These are phyloP conservation scores for Micrasema longulum DNA, from an alignment of 1,140 invertebrate species.

Conservation along the genomic window DNA sequence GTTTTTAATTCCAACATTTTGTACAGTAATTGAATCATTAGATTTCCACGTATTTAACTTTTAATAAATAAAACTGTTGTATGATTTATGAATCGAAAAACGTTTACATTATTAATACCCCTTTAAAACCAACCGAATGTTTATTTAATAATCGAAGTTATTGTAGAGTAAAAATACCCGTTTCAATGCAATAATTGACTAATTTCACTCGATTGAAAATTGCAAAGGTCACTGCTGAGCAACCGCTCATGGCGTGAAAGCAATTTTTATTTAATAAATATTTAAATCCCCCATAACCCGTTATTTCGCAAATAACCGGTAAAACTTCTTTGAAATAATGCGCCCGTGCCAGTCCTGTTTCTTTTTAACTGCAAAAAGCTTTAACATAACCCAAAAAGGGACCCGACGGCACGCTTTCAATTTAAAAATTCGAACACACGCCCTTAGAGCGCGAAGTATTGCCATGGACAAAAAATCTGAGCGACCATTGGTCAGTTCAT, in stretches of 20 bases:
- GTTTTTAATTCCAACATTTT: too few relatives aligned
- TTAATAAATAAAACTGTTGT: too few relatives aligned
- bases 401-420: constrained; percentile 9
- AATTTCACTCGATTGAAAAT: constrained; percentile 54
- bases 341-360: constrained; percentile 30
- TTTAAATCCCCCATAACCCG: constrained; percentile 43
- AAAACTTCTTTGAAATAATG: constrained; percentile 28
- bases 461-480: constrained; percentile 14
- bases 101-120: too few relatives aligned
- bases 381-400: constrained; percentile 29
- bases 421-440: constrained; percentile 47
- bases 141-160: constrained; percentile 23
- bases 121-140: constrained; percentile 10
- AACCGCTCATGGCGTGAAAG: constrained; percentile 49
- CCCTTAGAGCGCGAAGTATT: constrained; percentile 31
- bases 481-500: constrained; percentile 49
- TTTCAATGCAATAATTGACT: constrained; percentile 49
- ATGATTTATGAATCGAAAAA: too few relatives aligned
- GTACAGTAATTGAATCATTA: too few relatives aligned
- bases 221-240: constrained; percentile 43
- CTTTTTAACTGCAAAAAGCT: constrained; percentile 32
- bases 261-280: constrained; percentile 50
- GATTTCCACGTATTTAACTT: too few relatives aligned
- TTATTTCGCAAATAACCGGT: constrained; percentile 45
- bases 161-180: constrained; percentile 27